Percentiles rank a stretch among this genome's conserved stretches.
phyloP scores from a whole-genome alignment of 2,888 invertebrate species.

The Netelia inedita region DNA sequence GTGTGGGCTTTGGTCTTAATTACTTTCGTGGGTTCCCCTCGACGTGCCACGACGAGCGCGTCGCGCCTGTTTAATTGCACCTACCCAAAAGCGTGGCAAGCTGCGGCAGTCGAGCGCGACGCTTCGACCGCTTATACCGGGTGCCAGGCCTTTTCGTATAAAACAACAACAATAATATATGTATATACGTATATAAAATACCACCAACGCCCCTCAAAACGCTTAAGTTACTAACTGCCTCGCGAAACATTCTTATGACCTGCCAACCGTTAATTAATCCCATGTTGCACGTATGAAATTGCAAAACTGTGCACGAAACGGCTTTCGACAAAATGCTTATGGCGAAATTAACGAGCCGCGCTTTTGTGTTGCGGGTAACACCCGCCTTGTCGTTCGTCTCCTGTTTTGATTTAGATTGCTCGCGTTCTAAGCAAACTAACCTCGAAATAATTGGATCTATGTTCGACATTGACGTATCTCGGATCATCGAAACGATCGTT shows the following conservation, averaged over 20 bases:
- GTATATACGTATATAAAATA: not conserved
- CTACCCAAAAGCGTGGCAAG: constrained; percentile 55
- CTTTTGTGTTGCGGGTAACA: not conserved
- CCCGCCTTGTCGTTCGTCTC: not conserved
- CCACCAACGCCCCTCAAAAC: constrained; percentile 23
- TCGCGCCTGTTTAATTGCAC: constrained; percentile 73
- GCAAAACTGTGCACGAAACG: constrained; percentile 7
- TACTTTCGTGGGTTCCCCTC: constrained; percentile 65
- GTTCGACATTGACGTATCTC: too few relatives aligned
- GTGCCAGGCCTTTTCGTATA: not conserved
- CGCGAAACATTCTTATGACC: constrained; percentile 40
- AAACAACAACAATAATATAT: constrained; percentile 16
- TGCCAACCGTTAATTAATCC: constrained; percentile 52
- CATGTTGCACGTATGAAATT: constrained; percentile 27
- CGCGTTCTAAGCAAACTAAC: not conserved
- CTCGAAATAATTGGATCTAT: too few relatives aligned
- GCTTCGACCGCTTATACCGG: constrained; percentile 1
- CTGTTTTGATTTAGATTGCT: not conserved
- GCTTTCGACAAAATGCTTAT: constrained; percentile 1
- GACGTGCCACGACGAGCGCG: constrained; percentile 19
- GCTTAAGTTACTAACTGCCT: constrained; percentile 22
- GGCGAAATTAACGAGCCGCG: constrained; percentile 14
- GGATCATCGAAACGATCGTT: not conserved
- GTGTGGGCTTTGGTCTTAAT: constrained; percentile 75
- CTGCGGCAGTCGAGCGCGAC: constrained; percentile 42